These are phyloP conservation scores for Molossus alvarezi DNA, from an alignment of 2,797 vertebrate species.

Conservation along the genomic window DNA sequence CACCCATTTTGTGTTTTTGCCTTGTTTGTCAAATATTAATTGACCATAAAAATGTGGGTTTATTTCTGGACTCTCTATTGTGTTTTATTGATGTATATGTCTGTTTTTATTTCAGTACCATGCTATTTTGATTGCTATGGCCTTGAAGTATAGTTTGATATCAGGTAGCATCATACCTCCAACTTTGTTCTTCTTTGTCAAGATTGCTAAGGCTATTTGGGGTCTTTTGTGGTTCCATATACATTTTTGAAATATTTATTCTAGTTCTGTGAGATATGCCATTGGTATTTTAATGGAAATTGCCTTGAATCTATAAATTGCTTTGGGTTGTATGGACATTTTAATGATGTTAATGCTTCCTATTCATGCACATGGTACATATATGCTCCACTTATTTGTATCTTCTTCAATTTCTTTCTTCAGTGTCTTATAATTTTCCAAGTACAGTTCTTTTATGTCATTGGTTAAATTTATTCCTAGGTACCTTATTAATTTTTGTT, in stretches of 20 bases:
- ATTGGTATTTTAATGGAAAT: neutral
- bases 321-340: neutral
- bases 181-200: neutral
- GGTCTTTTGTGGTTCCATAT: neutral
- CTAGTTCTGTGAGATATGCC: neutral
- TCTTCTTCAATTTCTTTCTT: neutral
- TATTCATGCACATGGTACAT: neutral
- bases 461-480: neutral
- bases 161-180: neutral
- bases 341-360: neutral
- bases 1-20: neutral
- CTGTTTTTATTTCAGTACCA: neutral
- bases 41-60: neutral
- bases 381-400: neutral
- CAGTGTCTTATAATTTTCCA: neutral
- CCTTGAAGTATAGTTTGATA: neutral
- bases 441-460: neutral
- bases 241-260: neutral
- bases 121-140: neutral
- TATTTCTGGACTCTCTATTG: neutral
- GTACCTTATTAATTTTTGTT: neutral
- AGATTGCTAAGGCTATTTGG: neutral
- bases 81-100: neutral
- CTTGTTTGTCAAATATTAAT: neutral
- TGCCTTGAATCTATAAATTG: neutral